Percentiles rank a stretch among this genome's conserved stretches.
Evolutionary conservation across 2,113 vertebrate species (phyloP).

Genomic region (Isurus oxyrinchus): DNA sequence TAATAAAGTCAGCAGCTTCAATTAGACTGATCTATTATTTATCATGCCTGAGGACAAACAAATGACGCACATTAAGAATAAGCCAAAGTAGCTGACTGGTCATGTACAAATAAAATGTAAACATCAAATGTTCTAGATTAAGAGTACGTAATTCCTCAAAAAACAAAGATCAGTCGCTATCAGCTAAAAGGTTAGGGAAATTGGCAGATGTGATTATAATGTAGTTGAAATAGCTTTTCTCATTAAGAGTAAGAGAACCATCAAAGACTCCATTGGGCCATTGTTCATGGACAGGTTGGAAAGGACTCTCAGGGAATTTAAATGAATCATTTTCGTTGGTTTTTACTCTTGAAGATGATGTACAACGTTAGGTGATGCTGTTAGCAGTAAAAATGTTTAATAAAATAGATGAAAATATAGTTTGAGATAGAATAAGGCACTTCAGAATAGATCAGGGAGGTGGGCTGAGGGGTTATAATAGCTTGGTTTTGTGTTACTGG

Average conservation of each 20-base stretch:
- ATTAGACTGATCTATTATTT: conserved; percentile 7
- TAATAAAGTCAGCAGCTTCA: conserved; percentile 8
- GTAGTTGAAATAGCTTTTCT: background rate
- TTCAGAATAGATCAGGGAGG: background rate
- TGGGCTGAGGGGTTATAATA: too few species aligned
- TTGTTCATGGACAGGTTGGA: background rate
- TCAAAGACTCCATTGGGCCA: background rate
- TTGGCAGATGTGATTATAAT: background rate
- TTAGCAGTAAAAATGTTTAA: background rate
- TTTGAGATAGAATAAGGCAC: background rate
- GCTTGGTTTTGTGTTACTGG: too few species aligned
- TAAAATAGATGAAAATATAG: background rate
- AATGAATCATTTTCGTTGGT: background rate
- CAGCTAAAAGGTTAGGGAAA: background rate
- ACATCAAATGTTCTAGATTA: background rate
- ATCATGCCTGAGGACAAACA: background rate
- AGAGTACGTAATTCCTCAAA: background rate
- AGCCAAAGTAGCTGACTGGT: background rate
- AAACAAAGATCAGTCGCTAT: background rate
- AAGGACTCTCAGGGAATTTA: background rate
- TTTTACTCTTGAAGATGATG: background rate
- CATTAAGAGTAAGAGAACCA: background rate
- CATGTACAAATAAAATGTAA: background rate
- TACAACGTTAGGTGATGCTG: background rate
- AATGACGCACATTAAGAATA: background rate